Conservation (phyloP, 1,140 invertebrate genomes). For the Cryptotermes secundus region DNA sequence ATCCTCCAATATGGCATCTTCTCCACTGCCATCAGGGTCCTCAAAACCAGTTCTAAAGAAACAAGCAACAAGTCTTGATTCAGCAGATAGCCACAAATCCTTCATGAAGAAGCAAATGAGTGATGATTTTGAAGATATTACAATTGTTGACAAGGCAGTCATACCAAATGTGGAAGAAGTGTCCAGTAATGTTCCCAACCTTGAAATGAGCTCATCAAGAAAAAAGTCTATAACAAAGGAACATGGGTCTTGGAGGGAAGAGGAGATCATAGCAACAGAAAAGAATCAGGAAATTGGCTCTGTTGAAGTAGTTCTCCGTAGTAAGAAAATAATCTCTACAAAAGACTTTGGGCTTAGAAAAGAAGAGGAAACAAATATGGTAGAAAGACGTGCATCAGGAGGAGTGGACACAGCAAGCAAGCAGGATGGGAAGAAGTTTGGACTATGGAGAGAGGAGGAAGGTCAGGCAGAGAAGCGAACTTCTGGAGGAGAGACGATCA, state of each 20-base stretch:
- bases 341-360: conserved; percentile 16
- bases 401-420: not conserved
- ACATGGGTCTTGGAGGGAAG: not conserved
- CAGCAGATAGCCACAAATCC: not conserved
- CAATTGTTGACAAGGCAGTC: conserved; percentile 20
- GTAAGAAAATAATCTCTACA: conserved; percentile 42
- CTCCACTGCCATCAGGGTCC: not conserved
- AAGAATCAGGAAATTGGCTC: not conserved
- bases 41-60: conserved; percentile 10
- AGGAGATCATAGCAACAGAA: not conserved
- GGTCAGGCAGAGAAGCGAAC: not conserved
- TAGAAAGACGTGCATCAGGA: not conserved
- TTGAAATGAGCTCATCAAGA: not conserved
- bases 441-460: not conserved
- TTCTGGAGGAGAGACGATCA: not conserved
- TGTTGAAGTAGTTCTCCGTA: conserved; percentile 52
- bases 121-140: conserved; percentile 23
- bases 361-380: conserved; percentile 10
- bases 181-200: not conserved
- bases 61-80: conserved; percentile 23
- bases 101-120: conserved; percentile 16
- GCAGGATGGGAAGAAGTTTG: not conserved
- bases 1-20: not conserved
- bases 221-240: not conserved
- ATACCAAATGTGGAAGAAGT: not conserved